Conservation (phyloP, 2,113 vertebrate genomes). For the Dermatemys mawii region DNA sequence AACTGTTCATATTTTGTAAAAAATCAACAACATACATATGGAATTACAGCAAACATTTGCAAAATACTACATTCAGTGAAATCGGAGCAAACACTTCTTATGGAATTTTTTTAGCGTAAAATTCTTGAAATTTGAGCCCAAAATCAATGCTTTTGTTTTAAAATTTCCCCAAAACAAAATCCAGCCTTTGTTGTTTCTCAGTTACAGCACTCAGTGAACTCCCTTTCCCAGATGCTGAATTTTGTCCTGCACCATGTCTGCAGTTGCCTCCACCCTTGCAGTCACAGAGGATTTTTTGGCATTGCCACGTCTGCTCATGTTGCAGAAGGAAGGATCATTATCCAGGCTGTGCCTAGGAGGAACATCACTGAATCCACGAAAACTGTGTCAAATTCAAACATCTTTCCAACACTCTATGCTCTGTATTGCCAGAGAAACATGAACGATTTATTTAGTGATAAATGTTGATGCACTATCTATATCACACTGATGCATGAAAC, state of each 20-base stretch:
- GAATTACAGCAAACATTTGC: not conserved
- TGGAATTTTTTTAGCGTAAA: not conserved
- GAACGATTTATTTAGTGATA: not conserved
- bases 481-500: not conserved
- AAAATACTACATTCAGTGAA: not conserved
- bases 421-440: not conserved
- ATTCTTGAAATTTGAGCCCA: rapidly evolving
- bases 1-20: not conserved
- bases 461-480: not conserved
- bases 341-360: not conserved
- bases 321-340: constrained; percentile 53
- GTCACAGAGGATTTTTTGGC: constrained; percentile 35
- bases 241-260: constrained; percentile 29
- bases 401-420: constrained; percentile 23
- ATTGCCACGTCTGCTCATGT: constrained; percentile 21
- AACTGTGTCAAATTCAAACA: constrained; percentile 29
- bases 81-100: not conserved
- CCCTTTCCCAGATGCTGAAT: not conserved
- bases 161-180: not conserved
- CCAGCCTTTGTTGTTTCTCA: not conserved
- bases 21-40: not conserved
- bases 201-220: not conserved
- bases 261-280: constrained; percentile 48
- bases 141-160: not conserved
- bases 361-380: constrained; percentile 19